phyloP scores from a whole-genome alignment of 2,797 vertebrate species.

The Bryconaethiops microstoma region DNA sequence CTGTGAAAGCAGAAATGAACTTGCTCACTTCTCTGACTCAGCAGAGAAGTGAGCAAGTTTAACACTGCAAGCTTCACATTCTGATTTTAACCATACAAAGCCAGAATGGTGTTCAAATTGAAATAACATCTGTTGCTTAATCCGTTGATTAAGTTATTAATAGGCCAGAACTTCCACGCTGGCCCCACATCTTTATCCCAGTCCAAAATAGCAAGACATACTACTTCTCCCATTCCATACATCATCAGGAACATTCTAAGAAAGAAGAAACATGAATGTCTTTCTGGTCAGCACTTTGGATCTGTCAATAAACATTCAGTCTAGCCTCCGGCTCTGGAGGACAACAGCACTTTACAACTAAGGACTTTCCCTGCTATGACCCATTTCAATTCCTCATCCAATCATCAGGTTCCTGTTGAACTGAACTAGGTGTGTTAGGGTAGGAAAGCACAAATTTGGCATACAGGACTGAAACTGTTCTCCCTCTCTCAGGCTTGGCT shows the following conservation, averaged over 20 bases:
- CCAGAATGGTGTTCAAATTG: constrained; percentile 41
- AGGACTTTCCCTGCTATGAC: background rate
- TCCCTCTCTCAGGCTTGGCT: background rate
- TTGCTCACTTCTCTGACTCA: background rate
- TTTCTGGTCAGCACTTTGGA: background rate
- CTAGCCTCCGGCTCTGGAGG: background rate
- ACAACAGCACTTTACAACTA: background rate
- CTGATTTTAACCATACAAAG: constrained; percentile 25
- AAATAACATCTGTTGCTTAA: constrained; percentile 52
- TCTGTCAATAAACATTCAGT: background rate
- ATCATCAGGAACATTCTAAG: background rate
- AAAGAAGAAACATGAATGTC: background rate
- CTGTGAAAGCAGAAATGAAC: background rate
- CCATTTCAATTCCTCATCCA: background rate
- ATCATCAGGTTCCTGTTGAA: background rate
- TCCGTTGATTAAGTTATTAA: constrained; percentile 25
- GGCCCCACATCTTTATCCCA: background rate
- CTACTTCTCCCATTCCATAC: background rate
- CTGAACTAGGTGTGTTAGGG: background rate
- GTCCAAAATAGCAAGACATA: background rate
- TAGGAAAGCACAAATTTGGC: too few relatives aligned
- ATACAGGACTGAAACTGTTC: background rate
- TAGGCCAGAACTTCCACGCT: background rate
- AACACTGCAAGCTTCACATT: background rate
- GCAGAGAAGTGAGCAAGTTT: too few relatives aligned